These are phyloP conservation scores for Campylorhamphus procurvoides DNA, from an alignment of 2,113 vertebrate species.

Conservation along the genomic window DNA sequence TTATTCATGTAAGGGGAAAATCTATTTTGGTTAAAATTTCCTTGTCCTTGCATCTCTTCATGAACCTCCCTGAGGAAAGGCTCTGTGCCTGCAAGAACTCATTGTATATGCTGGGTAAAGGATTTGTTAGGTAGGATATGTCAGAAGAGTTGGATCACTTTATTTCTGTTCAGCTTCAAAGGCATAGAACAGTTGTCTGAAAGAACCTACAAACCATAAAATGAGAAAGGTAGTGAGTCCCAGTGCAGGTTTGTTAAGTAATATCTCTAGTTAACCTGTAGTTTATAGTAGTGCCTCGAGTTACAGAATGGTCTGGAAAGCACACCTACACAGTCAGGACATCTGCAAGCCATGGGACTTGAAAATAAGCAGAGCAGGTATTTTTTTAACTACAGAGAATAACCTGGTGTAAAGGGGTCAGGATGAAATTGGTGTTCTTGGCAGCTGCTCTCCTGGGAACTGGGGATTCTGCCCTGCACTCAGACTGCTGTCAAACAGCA, in stretches of 20 bases:
- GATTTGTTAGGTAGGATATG: too few relatives aligned
- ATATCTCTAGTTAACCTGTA: background rate
- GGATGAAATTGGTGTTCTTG: background rate
- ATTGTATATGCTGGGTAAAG: background rate
- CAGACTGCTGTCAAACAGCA: background rate
- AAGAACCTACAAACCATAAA: background rate
- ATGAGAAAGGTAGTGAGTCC: background rate
- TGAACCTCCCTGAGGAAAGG: background rate
- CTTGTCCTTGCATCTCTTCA: background rate
- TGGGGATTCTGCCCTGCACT: background rate
- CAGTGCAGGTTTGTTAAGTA: background rate
- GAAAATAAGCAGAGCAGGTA: background rate
- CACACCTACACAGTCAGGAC: background rate
- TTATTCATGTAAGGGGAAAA: background rate
- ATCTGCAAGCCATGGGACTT: background rate
- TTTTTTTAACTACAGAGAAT: background rate
- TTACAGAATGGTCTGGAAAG: background rate
- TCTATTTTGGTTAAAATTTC: background rate
- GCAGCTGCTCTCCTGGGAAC: background rate
- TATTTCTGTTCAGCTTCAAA: background rate
- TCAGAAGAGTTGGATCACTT: background rate
- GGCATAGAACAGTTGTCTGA: background rate
- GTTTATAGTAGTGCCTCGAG: background rate
- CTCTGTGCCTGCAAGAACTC: background rate
- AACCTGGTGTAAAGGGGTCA: background rate